A percentile compares a stretch with the other conserved stretches of the same genome.
Evolutionary conservation across 37 sponge, comb jelly and placozoan species (phyloP).

Genomic region (Lycopodina hypogea): DNA sequence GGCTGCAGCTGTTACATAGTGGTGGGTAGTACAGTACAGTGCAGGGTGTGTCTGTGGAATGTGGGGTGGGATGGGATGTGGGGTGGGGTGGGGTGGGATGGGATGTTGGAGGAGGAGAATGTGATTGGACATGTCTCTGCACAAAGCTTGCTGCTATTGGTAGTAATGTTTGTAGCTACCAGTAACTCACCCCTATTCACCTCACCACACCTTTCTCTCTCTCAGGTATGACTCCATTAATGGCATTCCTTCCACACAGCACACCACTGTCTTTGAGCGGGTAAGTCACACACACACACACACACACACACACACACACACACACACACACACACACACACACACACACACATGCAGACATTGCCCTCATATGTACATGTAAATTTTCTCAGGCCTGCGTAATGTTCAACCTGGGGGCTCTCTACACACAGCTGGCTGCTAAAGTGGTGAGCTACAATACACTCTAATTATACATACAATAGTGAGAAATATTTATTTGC

Average conservation of each 20-base stretch:
- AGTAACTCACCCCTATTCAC: background rate
- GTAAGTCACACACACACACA: constrained; percentile 7
- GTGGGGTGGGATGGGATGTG: too few species aligned
- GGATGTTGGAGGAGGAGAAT: too few species aligned
- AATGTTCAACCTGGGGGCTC: constrained; percentile 56
- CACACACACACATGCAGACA: background rate
- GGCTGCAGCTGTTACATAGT: too few species aligned
- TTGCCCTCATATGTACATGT: background rate
- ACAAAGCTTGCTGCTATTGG: too few species aligned
- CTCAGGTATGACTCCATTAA: constrained; percentile 72
- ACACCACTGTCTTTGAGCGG: constrained; percentile 54
- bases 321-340: background rate
- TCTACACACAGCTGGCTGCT: constrained; percentile 61
- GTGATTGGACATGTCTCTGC: too few species aligned
- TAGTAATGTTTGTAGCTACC: too few species aligned
- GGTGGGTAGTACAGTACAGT: too few species aligned
- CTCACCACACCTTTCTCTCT: background rate
- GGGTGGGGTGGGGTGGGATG: too few species aligned
- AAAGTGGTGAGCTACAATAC: constrained; percentile 33
- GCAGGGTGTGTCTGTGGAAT: too few species aligned
- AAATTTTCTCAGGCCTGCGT: constrained; percentile 10
- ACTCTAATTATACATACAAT: too few species aligned
- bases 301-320: background rate
- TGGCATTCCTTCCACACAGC: constrained; percentile 56
- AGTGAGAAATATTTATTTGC: too few species aligned